phyloP scores from a whole-genome alignment of 1,140 invertebrate species.

The Nilaparvata lugens region DNA sequence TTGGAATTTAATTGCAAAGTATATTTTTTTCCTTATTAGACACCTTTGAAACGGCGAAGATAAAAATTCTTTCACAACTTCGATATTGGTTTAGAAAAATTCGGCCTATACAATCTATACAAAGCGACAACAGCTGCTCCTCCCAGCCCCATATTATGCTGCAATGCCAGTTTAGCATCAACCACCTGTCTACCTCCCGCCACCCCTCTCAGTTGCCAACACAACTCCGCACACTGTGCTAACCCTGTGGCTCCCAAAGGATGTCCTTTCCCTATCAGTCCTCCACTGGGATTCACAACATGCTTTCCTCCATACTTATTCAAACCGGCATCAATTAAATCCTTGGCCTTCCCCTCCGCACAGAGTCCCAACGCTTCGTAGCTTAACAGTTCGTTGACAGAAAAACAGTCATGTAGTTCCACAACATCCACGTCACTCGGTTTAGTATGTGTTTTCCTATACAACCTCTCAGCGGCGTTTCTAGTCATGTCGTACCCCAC shows the following conservation, averaged over 20 bases:
- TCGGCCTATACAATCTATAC: slow-evolving; percentile 80
- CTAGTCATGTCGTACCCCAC: slow-evolving; percentile 94
- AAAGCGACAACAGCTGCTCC: slow-evolving; percentile 88
- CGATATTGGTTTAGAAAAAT: too few species aligned
- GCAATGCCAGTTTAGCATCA: slow-evolving; percentile 73
- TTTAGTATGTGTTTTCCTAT: slow-evolving; percentile 61
- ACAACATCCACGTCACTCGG: slow-evolving; percentile 86
- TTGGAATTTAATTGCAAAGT: too few species aligned
- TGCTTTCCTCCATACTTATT: slow-evolving; percentile 98
- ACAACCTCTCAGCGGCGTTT: slow-evolving; percentile 69
- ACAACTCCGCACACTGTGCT: slow-evolving; percentile 93
- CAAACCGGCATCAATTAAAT: slow-evolving; percentile 84
- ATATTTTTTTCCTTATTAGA: too few species aligned
- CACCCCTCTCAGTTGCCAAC: slow-evolving; percentile 84
- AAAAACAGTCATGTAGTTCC: slow-evolving; percentile 99
- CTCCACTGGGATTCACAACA: slow-evolving; percentile 96
- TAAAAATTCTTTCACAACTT: too few species aligned
- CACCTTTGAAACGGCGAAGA: too few species aligned
- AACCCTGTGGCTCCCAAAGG: slow-evolving; percentile 92
- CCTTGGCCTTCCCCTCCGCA: slow-evolving; percentile 78
- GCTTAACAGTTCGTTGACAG: slow-evolving; percentile 93
- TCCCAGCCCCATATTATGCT: slow-evolving; percentile 95
- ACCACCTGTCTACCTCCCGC: slow-evolving; percentile 87
- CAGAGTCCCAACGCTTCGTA: slow-evolving; percentile 96
- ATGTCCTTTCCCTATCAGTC: slow-evolving; percentile 97